Evolutionary conservation across 2,797 vertebrate species (phyloP).

Genomic region (Mionectes olivaceus): DNA sequence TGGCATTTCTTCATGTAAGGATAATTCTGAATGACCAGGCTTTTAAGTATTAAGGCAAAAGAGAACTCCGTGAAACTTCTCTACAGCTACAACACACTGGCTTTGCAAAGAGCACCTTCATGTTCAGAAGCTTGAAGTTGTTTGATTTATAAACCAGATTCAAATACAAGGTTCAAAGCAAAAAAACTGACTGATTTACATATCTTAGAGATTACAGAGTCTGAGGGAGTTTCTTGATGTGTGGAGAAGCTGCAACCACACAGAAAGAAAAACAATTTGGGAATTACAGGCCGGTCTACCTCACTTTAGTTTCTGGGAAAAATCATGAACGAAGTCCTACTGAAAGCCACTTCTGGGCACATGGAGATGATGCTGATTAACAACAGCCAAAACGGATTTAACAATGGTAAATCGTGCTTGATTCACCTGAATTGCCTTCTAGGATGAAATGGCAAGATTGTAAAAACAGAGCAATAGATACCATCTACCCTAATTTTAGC

Average conservation of each 20-base stretch:
- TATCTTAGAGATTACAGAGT: not conserved
- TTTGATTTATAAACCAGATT: not conserved
- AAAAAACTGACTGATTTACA: not conserved
- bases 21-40: not conserved
- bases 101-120: not conserved
- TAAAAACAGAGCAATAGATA: not conserved
- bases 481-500: not conserved
- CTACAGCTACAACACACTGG: not conserved
- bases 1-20: not conserved
- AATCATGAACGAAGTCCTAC: not conserved
- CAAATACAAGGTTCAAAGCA: not conserved
- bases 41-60: not conserved
- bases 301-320: not conserved
- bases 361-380: not conserved
- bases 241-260: not conserved
- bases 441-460: not conserved
- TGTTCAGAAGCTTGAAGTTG: not conserved
- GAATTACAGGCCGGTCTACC: not conserved
- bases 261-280: not conserved
- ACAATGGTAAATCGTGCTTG: not conserved
- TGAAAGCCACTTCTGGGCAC: not conserved
- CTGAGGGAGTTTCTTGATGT: not conserved
- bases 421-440: not conserved
- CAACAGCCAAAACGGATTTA: not conserved
- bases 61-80: not conserved